Evolutionary conservation across 2,888 invertebrate genomes (phyloP).

Genomic region (Drosophila siamana): DNA sequence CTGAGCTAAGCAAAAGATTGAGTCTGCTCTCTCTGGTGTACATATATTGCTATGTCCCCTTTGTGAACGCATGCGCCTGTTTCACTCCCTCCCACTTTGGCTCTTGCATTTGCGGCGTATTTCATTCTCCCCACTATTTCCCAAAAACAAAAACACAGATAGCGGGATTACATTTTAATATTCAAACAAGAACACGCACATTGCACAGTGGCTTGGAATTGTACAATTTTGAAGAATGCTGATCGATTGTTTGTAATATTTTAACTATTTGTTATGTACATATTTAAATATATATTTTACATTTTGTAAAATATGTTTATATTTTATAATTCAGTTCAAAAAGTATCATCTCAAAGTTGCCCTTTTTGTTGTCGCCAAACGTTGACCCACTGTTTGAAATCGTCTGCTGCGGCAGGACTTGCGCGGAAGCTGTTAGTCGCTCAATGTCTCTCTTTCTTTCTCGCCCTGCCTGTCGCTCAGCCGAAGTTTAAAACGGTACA

Average conservation of each 20-base stretch:
- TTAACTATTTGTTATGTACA: no score
- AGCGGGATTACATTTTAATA: slow-evolving; percentile 64
- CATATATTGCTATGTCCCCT: slow-evolving; percentile 49
- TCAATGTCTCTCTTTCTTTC: neutral
- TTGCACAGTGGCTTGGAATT: slow-evolving; percentile 55
- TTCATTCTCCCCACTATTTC: slow-evolving; percentile 26
- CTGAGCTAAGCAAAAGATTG: slow-evolving; percentile 6
- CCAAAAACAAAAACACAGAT: slow-evolving; percentile 50
- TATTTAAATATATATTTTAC: no score
- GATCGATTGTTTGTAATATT: no score
- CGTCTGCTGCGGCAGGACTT: slow-evolving; percentile 59
- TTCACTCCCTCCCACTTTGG: slow-evolving; percentile 7
- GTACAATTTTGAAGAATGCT: neutral
- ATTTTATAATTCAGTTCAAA: neutral
- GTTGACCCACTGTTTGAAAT: slow-evolving; percentile 31
- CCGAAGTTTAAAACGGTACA: slow-evolving; percentile 14
- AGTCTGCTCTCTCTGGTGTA: slow-evolving; percentile 30
- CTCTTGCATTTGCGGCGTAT: neutral
- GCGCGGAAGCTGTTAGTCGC: slow-evolving; percentile 71
- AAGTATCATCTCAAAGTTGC: neutral
- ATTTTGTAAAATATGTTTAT: neutral
- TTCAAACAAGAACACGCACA: slow-evolving; percentile 42
- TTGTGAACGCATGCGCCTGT: slow-evolving; percentile 58
- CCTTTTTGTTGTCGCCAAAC: neutral
- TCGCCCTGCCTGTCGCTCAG: neutral